Evolutionary conservation across 2,797 vertebrate genomes (phyloP), one percentile per base, ranked within the genome.

Genomic region (Diceros bicornis): DNA sequence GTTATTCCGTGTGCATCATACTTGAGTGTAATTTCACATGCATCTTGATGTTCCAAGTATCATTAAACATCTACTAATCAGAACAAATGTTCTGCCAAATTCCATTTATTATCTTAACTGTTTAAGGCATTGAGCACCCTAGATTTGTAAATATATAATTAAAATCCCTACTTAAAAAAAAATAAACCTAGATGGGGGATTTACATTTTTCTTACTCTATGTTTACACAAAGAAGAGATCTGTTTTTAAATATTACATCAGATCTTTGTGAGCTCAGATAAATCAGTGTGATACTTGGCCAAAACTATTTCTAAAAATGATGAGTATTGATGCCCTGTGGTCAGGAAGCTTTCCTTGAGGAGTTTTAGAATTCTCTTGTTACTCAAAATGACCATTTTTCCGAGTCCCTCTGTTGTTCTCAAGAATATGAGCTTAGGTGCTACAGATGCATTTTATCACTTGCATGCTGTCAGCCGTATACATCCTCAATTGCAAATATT

Each of bases 31-130:
- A 97, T 98, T 98, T 96, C 97, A 95, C 97, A 20, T 95, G n/a
- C 79, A 97, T 97, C 98, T 96, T 78, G 44, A 95, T 89, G 93
- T 97, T 98, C 81, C 96, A 98, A 98, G 83, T 96, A 96, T 97
- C 96, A 96, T 98, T 93, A 98, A 95, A 98, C 75, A 97, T 96
- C 90, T 81, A 98, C 95, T 97, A 97, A 84, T 83, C 97, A 98
- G 97, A 98, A 95, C 97, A 98, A 96, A 98, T 96, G 97, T 97
- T 98, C 91, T 97, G 97, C 97, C 98, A 98, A 72, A 83, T 96
- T 89, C 96, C 97, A 98, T 97, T 98, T 96, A 98, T 94, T 94
- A 96, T 96, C 72, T 97, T 97, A 98, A 98, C 82, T 98, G 96
- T 98, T 98, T 98, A 98, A 98, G 96, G 95, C 97, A 97, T 94